Percentiles rank a stretch among this genome's conserved stretches.
These are phyloP conservation scores for Misgurnus anguillicaudatus DNA, from an alignment of 2,113 vertebrate species.

Conservation along the genomic window DNA sequence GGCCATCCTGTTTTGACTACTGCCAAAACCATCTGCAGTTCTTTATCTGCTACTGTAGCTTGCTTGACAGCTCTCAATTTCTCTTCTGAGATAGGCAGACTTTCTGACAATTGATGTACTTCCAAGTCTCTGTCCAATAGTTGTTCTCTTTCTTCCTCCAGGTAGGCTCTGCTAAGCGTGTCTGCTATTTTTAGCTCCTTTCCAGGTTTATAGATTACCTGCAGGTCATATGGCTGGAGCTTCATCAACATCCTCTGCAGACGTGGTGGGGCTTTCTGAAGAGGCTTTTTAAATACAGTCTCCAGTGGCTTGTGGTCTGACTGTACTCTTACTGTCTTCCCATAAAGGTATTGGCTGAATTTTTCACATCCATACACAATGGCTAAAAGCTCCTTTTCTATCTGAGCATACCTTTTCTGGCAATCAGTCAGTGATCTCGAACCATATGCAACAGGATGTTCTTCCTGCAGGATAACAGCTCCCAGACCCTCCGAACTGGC, in stretches of 20 bases:
- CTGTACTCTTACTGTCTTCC: neutral
- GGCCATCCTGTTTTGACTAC: conserved; percentile 22
- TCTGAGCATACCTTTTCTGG: no score
- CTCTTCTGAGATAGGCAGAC: neutral
- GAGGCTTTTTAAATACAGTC: neutral
- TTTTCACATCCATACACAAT: neutral
- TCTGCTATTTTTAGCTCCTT: conserved; percentile 25
- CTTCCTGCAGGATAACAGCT: no score
- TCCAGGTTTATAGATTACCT: neutral
- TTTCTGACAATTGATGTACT: conserved; percentile 6
- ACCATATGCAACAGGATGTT: no score
- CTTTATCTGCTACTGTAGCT: conserved; percentile 13
- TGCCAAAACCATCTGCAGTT: conserved; percentile 24
- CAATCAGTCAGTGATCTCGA: no score
- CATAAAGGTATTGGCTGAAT: neutral
- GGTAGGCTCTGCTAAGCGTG: conserved; percentile 15
- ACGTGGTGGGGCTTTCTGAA: no score
- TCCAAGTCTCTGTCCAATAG: conserved; percentile 13
- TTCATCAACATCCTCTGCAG: no score
- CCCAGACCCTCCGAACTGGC: neutral
- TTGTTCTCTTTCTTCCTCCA: conserved; percentile 11
- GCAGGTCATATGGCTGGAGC: neutral
- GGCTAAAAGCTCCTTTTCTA: no score
- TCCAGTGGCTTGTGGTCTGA: conserved; percentile 33
- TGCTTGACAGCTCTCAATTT: conserved; percentile 12